Percentiles rank a stretch among this genome's conserved stretches.
Conservation (phyloP, 2,113 vertebrate genomes). For the Gopherus evgoodei region DNA sequence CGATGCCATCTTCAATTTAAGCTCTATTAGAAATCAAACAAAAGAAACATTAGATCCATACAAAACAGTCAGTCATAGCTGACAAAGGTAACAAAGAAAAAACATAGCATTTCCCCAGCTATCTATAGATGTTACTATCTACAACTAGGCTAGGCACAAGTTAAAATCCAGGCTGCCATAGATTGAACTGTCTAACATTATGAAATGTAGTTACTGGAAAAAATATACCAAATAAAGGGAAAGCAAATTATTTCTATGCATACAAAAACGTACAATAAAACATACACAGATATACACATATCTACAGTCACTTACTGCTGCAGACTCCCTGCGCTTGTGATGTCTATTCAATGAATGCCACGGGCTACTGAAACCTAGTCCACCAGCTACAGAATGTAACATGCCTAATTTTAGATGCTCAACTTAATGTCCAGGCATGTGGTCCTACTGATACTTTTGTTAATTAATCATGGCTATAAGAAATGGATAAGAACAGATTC, state of each 20-base stretch:
- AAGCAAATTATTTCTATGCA: neutral
- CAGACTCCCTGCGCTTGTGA: constrained; percentile 46
- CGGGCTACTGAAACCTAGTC: constrained; percentile 69
- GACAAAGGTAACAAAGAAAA: constrained; percentile 25
- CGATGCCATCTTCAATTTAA: constrained; percentile 80
- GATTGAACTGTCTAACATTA: neutral
- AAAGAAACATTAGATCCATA: neutral
- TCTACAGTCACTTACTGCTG: constrained; percentile 74
- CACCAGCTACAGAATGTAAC: constrained; percentile 71
- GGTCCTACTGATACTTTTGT: constrained; percentile 65
- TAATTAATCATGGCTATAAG: constrained; percentile 68
- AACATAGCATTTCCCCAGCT: neutral
- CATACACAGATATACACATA: neutral
- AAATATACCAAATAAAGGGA: neutral
- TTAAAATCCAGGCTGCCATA: neutral
- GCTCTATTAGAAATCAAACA: constrained; percentile 40
- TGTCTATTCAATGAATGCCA: constrained; percentile 56
- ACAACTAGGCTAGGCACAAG: neutral
- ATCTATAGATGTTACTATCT: constrained; percentile 25
- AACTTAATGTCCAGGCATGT: constrained; percentile 71
- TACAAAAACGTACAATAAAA: neutral
- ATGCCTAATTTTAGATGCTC: constrained; percentile 82
- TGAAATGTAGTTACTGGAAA: neutral
- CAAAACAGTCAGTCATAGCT: neutral
- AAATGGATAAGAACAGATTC: constrained; percentile 53